Evolutionary conservation across 92 coral and sea anemone genomes (phyloP).

Genomic region (Palythoa caribaeorum): DNA sequence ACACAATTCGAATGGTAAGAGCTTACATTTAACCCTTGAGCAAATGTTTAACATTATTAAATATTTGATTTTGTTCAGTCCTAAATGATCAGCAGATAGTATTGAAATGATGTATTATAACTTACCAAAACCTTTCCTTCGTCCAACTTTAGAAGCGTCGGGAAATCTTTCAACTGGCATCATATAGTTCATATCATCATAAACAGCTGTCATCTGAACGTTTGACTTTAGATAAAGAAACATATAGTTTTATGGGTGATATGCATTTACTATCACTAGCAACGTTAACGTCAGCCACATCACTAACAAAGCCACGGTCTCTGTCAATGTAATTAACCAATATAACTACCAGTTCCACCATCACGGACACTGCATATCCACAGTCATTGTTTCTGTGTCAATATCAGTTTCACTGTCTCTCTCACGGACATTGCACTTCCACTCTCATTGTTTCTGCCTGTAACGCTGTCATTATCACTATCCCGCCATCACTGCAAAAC

Average conservation of each 20-base stretch:
- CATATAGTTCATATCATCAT: constrained; percentile 34
- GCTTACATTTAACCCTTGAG: not conserved
- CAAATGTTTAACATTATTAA: not conserved
- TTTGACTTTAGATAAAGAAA: not conserved
- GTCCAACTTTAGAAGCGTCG: not conserved
- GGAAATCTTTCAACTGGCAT: not conserved
- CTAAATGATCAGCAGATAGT: not conserved
- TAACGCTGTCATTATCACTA: too few relatives aligned
- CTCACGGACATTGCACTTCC: too few relatives aligned
- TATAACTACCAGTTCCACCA: too few relatives aligned
- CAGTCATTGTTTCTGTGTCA: too few relatives aligned
- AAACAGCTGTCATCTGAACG: constrained; percentile 1
- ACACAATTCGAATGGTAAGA: not conserved
- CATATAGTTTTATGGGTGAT: not conserved
- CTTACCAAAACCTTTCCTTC: constrained; percentile 37
- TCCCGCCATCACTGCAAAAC: too few relatives aligned
- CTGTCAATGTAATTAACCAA: too few relatives aligned
- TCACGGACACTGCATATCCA: too few relatives aligned
- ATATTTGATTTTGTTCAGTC: not conserved
- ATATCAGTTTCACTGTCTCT: too few relatives aligned
- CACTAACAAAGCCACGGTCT: not conserved
- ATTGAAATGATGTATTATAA: not conserved
- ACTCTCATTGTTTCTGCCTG: too few relatives aligned
- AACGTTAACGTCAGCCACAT: not conserved
- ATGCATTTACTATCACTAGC: not conserved